A percentile compares a stretch with the other conserved stretches of the same genome.
These are phyloP conservation scores for Oophaga sylvatica DNA, from an alignment of 2,797 vertebrate genomes.

Conservation along the genomic window DNA sequence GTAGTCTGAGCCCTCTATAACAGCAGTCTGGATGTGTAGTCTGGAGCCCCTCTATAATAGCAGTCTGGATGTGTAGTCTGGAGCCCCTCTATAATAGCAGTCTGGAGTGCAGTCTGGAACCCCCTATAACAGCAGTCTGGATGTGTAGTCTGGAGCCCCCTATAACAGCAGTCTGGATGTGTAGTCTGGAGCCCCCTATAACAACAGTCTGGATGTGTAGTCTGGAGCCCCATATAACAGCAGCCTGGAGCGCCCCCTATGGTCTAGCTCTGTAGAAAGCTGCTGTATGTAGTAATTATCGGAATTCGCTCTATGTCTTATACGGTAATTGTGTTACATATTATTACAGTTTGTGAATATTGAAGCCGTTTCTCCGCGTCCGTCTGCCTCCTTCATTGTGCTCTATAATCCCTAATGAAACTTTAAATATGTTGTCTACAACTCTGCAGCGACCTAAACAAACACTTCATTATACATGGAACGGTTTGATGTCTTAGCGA, in stretches of 20 bases:
- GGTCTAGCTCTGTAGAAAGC: neutral
- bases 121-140: too few relatives aligned
- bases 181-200: too few relatives aligned
- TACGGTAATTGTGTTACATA: neutral
- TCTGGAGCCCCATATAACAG: neutral
- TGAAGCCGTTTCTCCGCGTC: neutral
- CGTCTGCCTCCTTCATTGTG: neutral
- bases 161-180: too few relatives aligned
- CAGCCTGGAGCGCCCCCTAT: neutral
- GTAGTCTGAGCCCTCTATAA: neutral
- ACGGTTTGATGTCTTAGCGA: slow-evolving; percentile 9
- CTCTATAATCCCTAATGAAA: neutral
- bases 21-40: too few relatives aligned
- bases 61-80: too few relatives aligned
- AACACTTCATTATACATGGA: slow-evolving; percentile 16
- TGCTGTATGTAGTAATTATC: neutral
- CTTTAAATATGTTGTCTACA: neutral
- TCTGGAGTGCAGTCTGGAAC: too few relatives aligned
- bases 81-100: too few relatives aligned
- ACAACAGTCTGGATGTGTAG: too few relatives aligned
- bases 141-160: too few relatives aligned
- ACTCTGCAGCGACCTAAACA: neutral
- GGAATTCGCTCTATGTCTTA: too few relatives aligned
- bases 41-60: too few relatives aligned
- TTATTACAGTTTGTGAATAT: neutral